A percentile compares a stretch with the other conserved stretches of the same genome.
phyloP scores from a whole-genome alignment of 2,888 invertebrate genomes.

The Ectemnius continuus region DNA sequence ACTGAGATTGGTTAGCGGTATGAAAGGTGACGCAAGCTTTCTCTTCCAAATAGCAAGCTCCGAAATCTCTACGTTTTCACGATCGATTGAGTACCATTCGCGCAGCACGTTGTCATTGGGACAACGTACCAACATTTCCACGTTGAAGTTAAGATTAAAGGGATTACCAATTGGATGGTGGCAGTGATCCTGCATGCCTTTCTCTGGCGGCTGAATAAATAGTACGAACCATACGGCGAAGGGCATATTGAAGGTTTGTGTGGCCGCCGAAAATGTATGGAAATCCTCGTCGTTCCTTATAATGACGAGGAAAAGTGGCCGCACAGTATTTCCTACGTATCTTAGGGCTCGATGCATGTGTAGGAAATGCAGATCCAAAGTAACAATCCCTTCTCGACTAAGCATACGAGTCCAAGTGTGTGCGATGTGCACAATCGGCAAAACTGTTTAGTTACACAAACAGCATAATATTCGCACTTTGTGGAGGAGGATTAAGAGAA shows the following conservation, averaged over 20 bases:
- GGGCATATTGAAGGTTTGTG: slow-evolving; percentile 48
- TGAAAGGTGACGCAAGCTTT: slow-evolving; percentile 1
- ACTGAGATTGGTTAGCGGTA: neutral
- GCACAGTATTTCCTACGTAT: slow-evolving; percentile 22
- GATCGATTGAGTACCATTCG: slow-evolving; percentile 64
- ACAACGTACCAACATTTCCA: slow-evolving; percentile 61
- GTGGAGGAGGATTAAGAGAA: neutral
- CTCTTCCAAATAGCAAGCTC: slow-evolving; percentile 36
- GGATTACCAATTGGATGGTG: slow-evolving; percentile 49
- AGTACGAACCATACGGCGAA: slow-evolving; percentile 59
- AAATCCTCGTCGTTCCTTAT: slow-evolving; percentile 18
- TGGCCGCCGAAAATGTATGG: slow-evolving; percentile 32
- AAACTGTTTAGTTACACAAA: neutral
- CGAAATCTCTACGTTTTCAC: slow-evolving; percentile 35
- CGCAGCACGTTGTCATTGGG: slow-evolving; percentile 32
- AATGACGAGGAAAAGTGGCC: slow-evolving; percentile 49
- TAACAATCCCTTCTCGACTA: slow-evolving; percentile 19
- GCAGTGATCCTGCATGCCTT: slow-evolving; percentile 35
- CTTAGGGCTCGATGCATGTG: neutral
- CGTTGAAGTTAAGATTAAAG: slow-evolving; percentile 60
- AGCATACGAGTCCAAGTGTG: slow-evolving; percentile 32
- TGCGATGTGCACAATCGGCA: neutral
- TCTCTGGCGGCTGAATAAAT: slow-evolving; percentile 25
- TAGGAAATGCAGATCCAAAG: slow-evolving; percentile 8
- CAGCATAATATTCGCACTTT: neutral